Conservation (phyloP, 2,113 vertebrate genomes). For the Oceanodroma tethys region DNA sequence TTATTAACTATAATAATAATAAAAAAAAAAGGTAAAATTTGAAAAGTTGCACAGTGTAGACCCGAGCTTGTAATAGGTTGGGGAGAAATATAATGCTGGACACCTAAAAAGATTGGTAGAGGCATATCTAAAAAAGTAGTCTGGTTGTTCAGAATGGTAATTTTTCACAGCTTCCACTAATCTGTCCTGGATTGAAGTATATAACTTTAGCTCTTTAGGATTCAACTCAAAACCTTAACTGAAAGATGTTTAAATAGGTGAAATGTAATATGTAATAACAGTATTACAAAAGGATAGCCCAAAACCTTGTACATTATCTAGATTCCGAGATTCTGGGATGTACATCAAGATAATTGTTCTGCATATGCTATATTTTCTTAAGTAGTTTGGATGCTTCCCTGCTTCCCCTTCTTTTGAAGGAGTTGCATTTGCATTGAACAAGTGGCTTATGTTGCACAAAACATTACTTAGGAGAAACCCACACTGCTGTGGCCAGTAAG, state of each 20-base stretch:
- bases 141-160: not conserved
- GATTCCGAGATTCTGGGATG: not conserved
- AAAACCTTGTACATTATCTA: not conserved
- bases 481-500: not conserved
- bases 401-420: not conserved
- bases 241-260: not conserved
- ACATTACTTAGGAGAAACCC: not conserved
- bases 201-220: not conserved
- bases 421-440: not conserved
- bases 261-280: not conserved
- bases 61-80: not conserved
- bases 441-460: not conserved
- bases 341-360: not conserved
- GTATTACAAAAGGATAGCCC: not conserved
- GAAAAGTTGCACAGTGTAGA: not conserved
- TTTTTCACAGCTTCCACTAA: not conserved
- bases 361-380: not conserved
- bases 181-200: not conserved
- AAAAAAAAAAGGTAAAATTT: not conserved
- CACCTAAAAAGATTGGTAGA: not conserved
- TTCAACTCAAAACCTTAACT: not conserved
- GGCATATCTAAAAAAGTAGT: not conserved
- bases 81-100: not conserved
- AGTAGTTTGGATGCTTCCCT: not conserved
- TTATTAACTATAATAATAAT: not conserved